Evolutionary conservation across 2,797 vertebrate species (phyloP), one percentile per base, ranked within the genome.

Genomic region (Serranus cabrilla): DNA sequence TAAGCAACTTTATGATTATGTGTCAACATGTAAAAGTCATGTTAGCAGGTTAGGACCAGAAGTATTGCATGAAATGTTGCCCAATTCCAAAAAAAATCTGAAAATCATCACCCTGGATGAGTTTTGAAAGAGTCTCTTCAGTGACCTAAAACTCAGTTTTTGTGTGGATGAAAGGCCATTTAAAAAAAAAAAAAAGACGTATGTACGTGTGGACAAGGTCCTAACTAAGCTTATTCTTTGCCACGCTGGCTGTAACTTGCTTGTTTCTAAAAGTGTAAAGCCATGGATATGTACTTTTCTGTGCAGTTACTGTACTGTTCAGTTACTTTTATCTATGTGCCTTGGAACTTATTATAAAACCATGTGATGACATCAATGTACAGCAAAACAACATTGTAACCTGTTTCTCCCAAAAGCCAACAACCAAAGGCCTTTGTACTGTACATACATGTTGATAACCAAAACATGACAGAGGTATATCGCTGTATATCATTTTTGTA

Each of bases 341-440:
- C 90, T 91, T 90, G 75, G 73, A 78, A 77, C 54, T 67, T 11
- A 50, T 65, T 40, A 68, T 25, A 14, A 81, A 72, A 65, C 34
- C 61, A 74, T 57, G 56, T 49, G 66, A 80, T 63, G 51, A 83
- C 40, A 27, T 74, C 25, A 47, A 40, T 84, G 87, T 81, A 82
- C 56, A 83, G 46, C 2, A 51, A 67, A 67, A 65, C 31, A 55
- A 63, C 71, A 63, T 8, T 61, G 18, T 69, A 25, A 78, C 47
- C 14, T 16, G 39, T 21, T 67, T 31, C 43, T 39, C 65, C 62
- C 39, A 8, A 56, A 80, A 71, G 34, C 80, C 71, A 85, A 63
- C 66, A 71, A 83, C 86, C 86, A 90, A 89, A 91, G 84, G 87
- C 83, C 71, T 88, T 86, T 85, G 62, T 76, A 59, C 62, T 57